Evolutionary conservation across 2,113 vertebrate genomes (phyloP).

Genomic region (Gnathonemus longibarbis): DNA sequence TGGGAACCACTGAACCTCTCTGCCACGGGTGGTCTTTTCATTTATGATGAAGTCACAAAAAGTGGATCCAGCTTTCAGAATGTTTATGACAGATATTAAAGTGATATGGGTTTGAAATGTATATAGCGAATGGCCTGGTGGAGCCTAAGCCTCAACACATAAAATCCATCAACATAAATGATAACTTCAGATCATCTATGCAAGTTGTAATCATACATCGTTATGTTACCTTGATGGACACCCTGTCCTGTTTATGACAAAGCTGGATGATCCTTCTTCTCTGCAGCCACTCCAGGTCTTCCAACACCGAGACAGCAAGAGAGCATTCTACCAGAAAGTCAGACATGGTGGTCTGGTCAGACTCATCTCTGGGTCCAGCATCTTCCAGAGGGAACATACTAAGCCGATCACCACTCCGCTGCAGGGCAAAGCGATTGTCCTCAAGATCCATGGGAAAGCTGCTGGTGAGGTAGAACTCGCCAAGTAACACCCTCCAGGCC

Average conservation of each 20-base stretch:
- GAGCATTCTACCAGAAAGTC: constrained; percentile 57
- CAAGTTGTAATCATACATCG: background rate
- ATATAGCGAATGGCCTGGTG: background rate
- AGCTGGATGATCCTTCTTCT: constrained; percentile 82
- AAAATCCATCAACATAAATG: background rate
- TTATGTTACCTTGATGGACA: constrained; percentile 69
- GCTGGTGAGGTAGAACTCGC: constrained; percentile 70
- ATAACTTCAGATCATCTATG: background rate
- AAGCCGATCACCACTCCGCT: constrained; percentile 59
- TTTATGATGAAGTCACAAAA: background rate
- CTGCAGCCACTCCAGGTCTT: constrained; percentile 89
- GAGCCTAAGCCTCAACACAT: background rate
- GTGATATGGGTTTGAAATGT: background rate
- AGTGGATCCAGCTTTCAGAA: background rate
- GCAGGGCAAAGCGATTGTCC: constrained; percentile 62
- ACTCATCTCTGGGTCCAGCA: constrained; percentile 37
- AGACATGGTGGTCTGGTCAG: constrained; percentile 32
- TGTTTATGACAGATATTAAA: background rate
- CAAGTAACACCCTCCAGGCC: constrained; percentile 76
- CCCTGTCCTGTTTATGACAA: constrained; percentile 61
- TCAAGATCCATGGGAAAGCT: constrained; percentile 37
- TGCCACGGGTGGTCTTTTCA: background rate
- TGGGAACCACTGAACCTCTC: background rate
- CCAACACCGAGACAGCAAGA: constrained; percentile 63
- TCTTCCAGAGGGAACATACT: constrained; percentile 60